phyloP scores from a whole-genome alignment of 2,888 invertebrate species.

The Drosophila kuntzei region DNA sequence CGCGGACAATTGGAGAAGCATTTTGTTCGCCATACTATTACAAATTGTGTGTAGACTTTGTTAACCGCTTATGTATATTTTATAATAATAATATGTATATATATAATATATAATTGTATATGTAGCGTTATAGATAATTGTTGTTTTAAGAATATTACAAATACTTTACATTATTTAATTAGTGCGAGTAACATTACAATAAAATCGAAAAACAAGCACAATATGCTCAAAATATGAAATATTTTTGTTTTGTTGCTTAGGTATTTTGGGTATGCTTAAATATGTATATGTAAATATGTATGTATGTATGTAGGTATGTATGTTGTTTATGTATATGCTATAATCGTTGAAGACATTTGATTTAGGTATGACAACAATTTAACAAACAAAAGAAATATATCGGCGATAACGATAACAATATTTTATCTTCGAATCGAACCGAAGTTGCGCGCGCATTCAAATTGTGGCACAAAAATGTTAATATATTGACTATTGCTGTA shows the following conservation, averaged over 20 bases:
- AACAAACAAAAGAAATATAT: constrained; percentile 49
- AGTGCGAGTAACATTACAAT: constrained; percentile 78
- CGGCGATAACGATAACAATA: constrained; percentile 58
- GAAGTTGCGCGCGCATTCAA: constrained; percentile 37
- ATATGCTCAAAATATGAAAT: constrained; percentile 65
- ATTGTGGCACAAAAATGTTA: constrained; percentile 55
- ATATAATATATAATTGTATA: constrained; percentile 52
- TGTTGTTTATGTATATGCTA: constrained; percentile 30
- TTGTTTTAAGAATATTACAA: constrained; percentile 59
- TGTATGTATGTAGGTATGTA: constrained; percentile 31
- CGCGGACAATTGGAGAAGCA: constrained; percentile 10
- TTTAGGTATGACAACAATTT: constrained; percentile 46
- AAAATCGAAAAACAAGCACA: constrained; percentile 74
- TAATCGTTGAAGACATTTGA: constrained; percentile 35
- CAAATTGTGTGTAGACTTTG: constrained; percentile 33
- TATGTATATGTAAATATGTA: constrained; percentile 21
- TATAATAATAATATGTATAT: constrained; percentile 32
- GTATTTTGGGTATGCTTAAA: constrained; percentile 37
- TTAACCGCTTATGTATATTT: constrained; percentile 44
- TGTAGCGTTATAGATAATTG: constrained; percentile 59
- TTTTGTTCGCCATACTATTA: constrained; percentile 18
- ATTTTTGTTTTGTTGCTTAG: constrained; percentile 9
- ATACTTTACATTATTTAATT: constrained; percentile 70
- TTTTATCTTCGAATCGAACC: constrained; percentile 49
- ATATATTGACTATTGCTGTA: constrained; percentile 47